Base-by-base conservation (phyloP, 2,888 invertebrate species). In the Ryuthela nishihirai region DNA sequence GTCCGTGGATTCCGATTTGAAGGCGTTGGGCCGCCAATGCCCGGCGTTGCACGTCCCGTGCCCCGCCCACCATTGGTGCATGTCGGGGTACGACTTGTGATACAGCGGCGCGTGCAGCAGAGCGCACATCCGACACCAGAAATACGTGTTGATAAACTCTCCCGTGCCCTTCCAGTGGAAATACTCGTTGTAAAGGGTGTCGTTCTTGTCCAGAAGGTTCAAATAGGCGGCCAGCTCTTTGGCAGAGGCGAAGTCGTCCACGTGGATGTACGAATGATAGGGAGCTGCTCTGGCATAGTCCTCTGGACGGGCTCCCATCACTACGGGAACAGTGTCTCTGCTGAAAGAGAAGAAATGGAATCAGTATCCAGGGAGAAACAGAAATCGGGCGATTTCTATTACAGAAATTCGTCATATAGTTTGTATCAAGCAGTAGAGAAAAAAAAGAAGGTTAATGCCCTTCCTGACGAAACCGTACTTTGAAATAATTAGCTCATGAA, bases 161-260 rank as follows among this genome's bases (percentile, higher is more conserved):
- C 97, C 97, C 1, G 91, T 93, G 41, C 90, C 90, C 78, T 91
- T 86, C 92, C 92, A 93, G 68, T 82, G 83, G 75, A 95, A 95
- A 75, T 97, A 97, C 26, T 91, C 88, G 76, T 97, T 97, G 75
- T 97, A 97, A 1, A 91, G 79, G 40, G 83, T 83, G 72, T 94
- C 91, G 74, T 97, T 87, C 65, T 83, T 81, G 74, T 94, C 94
- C 54, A 97, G 80, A 44, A 85, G 82, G 64, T 83, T 83, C 52
- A 97, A 79, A 76, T 94, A 95, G 26, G 83, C 82, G 29, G 95
- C 95, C 64, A 97, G 78, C 67, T 89, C 87, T 70, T 85, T 84
- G 0, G 95, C 87, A 17, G 87, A 85, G 26, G 85, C 83, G 73
- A 95, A 97, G 75, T 97, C 94, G 72, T 97, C 95, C 20, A 97